These are phyloP conservation scores for Tetraodon nigroviridis DNA, from an alignment of 2,113 vertebrate genomes.

Conservation along the genomic window DNA sequence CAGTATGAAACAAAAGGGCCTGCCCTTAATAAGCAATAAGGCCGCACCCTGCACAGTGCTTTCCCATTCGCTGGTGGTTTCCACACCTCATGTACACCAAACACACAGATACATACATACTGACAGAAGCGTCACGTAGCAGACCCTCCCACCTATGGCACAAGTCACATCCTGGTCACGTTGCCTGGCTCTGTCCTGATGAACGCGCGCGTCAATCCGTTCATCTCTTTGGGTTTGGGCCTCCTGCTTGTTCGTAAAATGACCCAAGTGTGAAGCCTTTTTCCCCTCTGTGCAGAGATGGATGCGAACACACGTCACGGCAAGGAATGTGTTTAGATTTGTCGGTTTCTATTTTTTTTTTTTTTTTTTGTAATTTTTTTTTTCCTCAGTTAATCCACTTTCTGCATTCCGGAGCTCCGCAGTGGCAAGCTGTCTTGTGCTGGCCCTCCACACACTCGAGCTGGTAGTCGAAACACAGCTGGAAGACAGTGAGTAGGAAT, in stretches of 20 bases:
- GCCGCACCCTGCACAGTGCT: slow-evolving; percentile 95
- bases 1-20: slow-evolving; percentile 85
- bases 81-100: slow-evolving; percentile 67
- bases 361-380: background rate
- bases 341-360: slow-evolving; percentile 7
- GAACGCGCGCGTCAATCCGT: slow-evolving; percentile 16
- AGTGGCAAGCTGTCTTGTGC: slow-evolving; percentile 95
- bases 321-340: slow-evolving; percentile 73
- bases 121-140: slow-evolving; percentile 48
- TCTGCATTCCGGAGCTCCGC: slow-evolving; percentile 93
- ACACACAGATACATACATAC: slow-evolving; percentile 69
- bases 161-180: slow-evolving; percentile 70
- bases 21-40: slow-evolving; percentile 87
- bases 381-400: slow-evolving; percentile 93
- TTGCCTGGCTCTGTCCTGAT: slow-evolving; percentile 44
- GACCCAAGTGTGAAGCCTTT: slow-evolving; percentile 55
- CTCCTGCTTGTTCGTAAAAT: slow-evolving; percentile 47
- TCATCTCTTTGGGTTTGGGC: slow-evolving; percentile 41
- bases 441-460: slow-evolving; percentile 87
- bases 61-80: slow-evolving; percentile 95
- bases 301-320: slow-evolving; percentile 66
- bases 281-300: slow-evolving; percentile 72
- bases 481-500: slow-evolving; percentile 27
- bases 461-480: slow-evolving; percentile 98
- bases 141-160: slow-evolving; percentile 69